Base-by-base conservation (phyloP, 2,888 invertebrate species). In the Agelastica alni region DNA sequence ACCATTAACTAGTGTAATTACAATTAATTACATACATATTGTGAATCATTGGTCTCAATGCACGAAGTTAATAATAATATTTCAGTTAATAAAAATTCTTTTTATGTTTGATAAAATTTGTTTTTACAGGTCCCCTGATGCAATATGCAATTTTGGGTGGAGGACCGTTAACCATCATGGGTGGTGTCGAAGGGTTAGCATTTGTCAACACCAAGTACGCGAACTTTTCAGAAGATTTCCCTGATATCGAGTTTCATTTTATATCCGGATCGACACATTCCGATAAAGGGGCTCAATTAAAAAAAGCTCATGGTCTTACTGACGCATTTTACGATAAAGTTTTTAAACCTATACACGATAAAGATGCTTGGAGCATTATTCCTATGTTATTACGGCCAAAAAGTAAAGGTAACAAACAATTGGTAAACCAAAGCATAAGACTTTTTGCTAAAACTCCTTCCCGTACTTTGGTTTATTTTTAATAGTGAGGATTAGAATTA, bases 201-300 rank as follows among this genome's bases (percentile, higher is more conserved):
- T 95, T 92, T 73, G 89, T 94, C 10, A 92, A 91, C 61, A 93
- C 93, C 0, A 92, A 91, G 72, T 93, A 88, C 67, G 87, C 84
- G 0, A 93, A 93, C 65, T 83, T 80, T 0, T 81, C 87, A 0
- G 83, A 89, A 1, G 93, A 94, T 70, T 92, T 87, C 73, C 94
- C 94, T 0, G 94, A 95, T 65, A 89, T 94, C 26, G 92, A 94
- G 70, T 88, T 93, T 66, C 93, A 93, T 74, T 93, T 94, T 66
- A 85, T 92, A 30, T 91, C 92, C 0, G 92, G 93, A 4, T 90
- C 91, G 2, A 90, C 92, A 0, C 91, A 89, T 70, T 91, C 93
- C 0, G 93, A 94, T 70, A 91, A 88, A 0, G 93, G 94, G 0
- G 83, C 85, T 7, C 92, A 93, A 62, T 72, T 94, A 17, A 83